Evolutionary conservation across 2,888 invertebrate genomes (phyloP).

Genomic region (Apotomis turbidana): DNA sequence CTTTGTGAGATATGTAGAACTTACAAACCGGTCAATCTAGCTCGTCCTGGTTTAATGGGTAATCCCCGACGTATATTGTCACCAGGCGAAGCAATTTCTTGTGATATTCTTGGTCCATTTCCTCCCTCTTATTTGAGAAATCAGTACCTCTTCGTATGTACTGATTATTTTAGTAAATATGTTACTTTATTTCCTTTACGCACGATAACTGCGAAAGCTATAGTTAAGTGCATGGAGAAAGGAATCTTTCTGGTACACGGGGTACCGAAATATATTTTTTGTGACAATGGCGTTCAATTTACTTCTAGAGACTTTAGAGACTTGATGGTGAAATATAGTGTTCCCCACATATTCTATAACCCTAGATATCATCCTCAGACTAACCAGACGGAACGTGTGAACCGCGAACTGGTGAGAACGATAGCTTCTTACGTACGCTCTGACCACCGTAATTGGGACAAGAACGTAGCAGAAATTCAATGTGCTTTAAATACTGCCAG

Average conservation of each 20-base stretch:
- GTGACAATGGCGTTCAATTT: neutral
- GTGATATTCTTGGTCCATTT: neutral
- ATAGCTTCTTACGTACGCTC: neutral
- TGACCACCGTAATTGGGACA: conserved; percentile 1
- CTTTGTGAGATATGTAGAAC: too few species aligned
- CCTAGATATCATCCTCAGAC: conserved; percentile 8
- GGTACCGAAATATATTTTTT: neutral
- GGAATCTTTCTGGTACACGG: conserved; percentile 4
- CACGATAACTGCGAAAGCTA: neutral
- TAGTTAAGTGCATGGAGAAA: neutral
- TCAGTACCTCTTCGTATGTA: neutral
- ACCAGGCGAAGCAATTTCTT: neutral
- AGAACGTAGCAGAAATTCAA: neutral
- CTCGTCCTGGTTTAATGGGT: conserved; percentile 4
- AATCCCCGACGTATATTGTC: neutral
- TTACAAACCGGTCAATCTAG: conserved; percentile 1
- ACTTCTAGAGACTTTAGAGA: neutral
- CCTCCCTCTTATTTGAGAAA: neutral
- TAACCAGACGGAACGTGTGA: neutral
- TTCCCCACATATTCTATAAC: neutral
- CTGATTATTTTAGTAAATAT: conserved; percentile 7
- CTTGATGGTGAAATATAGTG: too few species aligned
- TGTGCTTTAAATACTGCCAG: conserved; percentile 1
- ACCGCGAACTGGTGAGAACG: neutral
- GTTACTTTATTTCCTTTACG: conserved; percentile 1